Percentiles rank a stretch among this genome's conserved stretches.
Evolutionary conservation across 1,140 invertebrate genomes (phyloP).

Genomic region (Hermatobates lingyangjiaoensis): DNA sequence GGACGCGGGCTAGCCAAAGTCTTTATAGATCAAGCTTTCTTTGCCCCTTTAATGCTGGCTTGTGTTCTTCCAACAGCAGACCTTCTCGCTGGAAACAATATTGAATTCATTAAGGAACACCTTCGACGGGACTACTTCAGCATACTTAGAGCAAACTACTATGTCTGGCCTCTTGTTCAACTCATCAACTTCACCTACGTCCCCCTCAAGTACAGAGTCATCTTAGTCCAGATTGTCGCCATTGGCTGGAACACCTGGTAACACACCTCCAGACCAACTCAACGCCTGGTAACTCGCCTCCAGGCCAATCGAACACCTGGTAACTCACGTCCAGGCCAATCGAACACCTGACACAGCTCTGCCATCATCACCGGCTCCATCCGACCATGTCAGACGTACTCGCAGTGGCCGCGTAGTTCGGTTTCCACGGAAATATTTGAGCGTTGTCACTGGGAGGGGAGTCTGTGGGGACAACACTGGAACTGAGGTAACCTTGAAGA

Average conservation of each 20-base stretch:
- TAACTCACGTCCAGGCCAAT: too few relatives aligned
- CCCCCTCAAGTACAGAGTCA: conserved; percentile 59
- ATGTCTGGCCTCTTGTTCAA: conserved; percentile 29
- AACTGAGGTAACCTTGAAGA: too few relatives aligned
- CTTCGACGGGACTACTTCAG: conserved; percentile 40
- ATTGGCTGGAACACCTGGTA: conserved; percentile 77
- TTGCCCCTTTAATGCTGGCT: conserved; percentile 43
- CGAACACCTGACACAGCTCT: too few relatives aligned
- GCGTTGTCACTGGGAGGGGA: too few relatives aligned
- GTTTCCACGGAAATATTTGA: too few relatives aligned
- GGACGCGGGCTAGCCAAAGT: conserved; percentile 41
- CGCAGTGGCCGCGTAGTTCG: too few relatives aligned
- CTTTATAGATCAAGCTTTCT: conserved; percentile 48
- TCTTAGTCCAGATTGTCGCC: conserved; percentile 57
- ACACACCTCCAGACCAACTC: too few relatives aligned
- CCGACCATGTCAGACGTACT: too few relatives aligned
- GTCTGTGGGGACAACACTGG: too few relatives aligned
- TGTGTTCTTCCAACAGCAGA: conserved; percentile 35
- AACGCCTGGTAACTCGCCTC: too few relatives aligned
- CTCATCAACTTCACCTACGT: conserved; percentile 64
- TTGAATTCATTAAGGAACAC: conserved; percentile 33
- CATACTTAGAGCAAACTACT: conserved; percentile 53
- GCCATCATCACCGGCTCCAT: too few relatives aligned
- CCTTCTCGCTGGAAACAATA: conserved; percentile 34
- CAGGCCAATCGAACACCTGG: too few relatives aligned